A percentile compares a stretch with the other conserved stretches of the same genome.
Evolutionary conservation across 2,797 vertebrate species (phyloP).

Genomic region (Decapterus maruadsi): DNA sequence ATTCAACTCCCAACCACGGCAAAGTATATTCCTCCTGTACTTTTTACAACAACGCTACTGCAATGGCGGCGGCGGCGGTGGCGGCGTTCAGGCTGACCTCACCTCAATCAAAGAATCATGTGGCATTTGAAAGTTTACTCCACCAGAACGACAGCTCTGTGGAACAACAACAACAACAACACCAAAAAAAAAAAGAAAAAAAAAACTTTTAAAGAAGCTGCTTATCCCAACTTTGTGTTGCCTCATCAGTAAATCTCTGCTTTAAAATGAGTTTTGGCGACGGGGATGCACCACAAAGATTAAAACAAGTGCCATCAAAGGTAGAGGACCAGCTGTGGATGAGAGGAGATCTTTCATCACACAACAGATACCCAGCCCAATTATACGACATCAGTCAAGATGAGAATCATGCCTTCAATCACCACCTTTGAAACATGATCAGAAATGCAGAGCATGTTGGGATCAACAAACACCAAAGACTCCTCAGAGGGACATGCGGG

Average conservation of each 20-base stretch:
- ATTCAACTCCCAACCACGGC: conserved; percentile 31
- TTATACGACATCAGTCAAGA: conserved; percentile 78
- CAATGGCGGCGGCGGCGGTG: neutral
- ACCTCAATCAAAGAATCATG: neutral
- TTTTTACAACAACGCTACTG: conserved; percentile 20
- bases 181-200: too few species aligned
- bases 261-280: conserved; percentile 67
- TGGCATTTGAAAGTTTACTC: conserved; percentile 18
- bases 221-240: conserved; percentile 40
- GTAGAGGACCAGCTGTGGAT: conserved; percentile 69
- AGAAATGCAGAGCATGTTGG: conserved; percentile 70
- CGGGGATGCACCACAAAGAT: conserved; percentile 58
- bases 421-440: conserved; percentile 78
- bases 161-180: neutral
- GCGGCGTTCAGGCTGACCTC: neutral
- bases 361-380: conserved; percentile 74
- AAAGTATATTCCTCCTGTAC: conserved; percentile 16
- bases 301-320: conserved; percentile 79
- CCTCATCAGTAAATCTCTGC: conserved; percentile 58
- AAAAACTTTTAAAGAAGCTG: conserved; percentile 1
- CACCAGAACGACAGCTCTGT: neutral
- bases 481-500: conserved; percentile 29
- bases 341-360: conserved; percentile 76
- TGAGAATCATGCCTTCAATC: conserved; percentile 76
- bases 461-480: conserved; percentile 72